These are phyloP conservation scores for Haplochromis burtoni DNA, from an alignment of 2,113 vertebrate genomes.

Conservation along the genomic window DNA sequence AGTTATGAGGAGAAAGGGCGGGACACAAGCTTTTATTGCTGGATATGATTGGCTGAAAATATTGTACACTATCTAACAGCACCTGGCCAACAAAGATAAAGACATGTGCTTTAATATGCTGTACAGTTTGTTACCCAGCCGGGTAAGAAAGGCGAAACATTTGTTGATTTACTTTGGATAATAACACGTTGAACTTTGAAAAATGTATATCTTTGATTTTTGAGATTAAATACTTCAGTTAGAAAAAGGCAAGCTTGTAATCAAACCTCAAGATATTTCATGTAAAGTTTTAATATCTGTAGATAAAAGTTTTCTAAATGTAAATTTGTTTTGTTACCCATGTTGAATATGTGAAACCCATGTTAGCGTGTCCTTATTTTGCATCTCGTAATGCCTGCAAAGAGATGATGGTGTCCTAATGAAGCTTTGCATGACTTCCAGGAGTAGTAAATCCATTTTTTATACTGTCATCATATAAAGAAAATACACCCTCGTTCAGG, in stretches of 20 bases:
- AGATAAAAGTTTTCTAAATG: not conserved
- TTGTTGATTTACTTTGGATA: not conserved
- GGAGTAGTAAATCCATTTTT: not conserved
- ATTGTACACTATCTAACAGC: fast-evolving
- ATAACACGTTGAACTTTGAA: not conserved
- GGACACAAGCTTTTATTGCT: not conserved
- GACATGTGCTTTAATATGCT: not conserved
- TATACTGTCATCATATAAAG: not conserved
- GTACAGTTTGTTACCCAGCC: not conserved
- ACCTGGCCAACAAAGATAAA: not conserved
- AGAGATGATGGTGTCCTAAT: not conserved
- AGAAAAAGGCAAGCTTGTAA: not conserved
- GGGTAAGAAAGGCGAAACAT: fast-evolving
- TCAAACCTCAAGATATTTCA: not conserved
- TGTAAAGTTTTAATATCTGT: not conserved
- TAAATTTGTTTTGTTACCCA: not conserved
- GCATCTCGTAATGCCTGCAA: not conserved
- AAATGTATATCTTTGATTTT: not conserved
- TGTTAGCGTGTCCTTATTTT: not conserved
- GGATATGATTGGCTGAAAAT: slow-evolving; percentile 13
- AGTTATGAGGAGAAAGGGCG: not conserved
- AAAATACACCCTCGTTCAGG: not conserved
- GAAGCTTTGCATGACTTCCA: not conserved
- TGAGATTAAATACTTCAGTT: not conserved
- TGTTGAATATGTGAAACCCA: not conserved